Conservation (phyloP, 2,797 vertebrate species). For the Argyrosomus regius region DNA sequence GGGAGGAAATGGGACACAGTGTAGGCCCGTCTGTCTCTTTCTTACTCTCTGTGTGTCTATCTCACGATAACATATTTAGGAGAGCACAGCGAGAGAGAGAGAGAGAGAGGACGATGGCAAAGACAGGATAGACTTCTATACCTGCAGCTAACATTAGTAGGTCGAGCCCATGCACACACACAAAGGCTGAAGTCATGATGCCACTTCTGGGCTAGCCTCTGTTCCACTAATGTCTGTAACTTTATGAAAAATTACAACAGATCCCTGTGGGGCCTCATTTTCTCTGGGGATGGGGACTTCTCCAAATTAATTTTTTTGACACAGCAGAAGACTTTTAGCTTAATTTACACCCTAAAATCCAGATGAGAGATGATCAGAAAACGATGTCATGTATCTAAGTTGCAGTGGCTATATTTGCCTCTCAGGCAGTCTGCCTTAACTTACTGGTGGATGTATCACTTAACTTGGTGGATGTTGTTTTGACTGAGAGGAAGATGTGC, state of each 20-base stretch:
- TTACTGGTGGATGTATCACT: too few relatives aligned
- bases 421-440: too few relatives aligned
- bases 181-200: not conserved
- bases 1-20: slow-evolving; percentile 28
- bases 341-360: not conserved
- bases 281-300: not conserved
- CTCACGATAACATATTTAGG: slow-evolving; percentile 5
- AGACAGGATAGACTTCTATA: slow-evolving; percentile 38
- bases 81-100: not conserved
- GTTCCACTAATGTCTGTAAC: slow-evolving; percentile 42
- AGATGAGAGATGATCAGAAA: not conserved
- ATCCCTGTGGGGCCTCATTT: slow-evolving; percentile 16
- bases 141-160: slow-evolving; percentile 64
- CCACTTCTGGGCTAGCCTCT: slow-evolving; percentile 24
- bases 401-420: too few relatives aligned
- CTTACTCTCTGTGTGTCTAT: not conserved
- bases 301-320: slow-evolving; percentile 20
- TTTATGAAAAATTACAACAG: slow-evolving; percentile 41
- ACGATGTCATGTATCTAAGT: not conserved
- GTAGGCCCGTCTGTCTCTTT: not conserved
- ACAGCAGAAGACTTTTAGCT: slow-evolving; percentile 29
- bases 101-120: slow-evolving; percentile 23
- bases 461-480: too few relatives aligned
- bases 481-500: not conserved
- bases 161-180: slow-evolving; percentile 27